Evolutionary conservation across 2,888 invertebrate genomes (phyloP), one percentile per base, ranked within the genome.

Genomic region (Muschampia plurimacula): DNA sequence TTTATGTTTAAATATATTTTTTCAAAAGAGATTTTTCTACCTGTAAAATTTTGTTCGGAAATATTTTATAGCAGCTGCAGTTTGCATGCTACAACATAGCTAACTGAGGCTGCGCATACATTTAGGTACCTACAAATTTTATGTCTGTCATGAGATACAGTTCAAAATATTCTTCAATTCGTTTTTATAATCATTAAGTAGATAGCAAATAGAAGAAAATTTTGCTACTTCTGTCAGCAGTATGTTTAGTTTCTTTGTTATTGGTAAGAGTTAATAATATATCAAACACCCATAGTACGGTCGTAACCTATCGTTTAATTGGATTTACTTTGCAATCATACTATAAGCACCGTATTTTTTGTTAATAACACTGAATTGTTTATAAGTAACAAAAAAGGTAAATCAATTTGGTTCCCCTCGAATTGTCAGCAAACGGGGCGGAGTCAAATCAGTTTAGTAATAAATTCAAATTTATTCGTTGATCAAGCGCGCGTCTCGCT

Each of bases 391-490:
- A 73, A 75, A 73, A 72, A 80, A 78, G 70, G 62, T 85, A 90
- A 93, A 88, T 88, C 92, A 91, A 94, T 93, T 92, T 89, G 79
- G 79, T 86, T 89, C 92, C 93, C 93, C 92, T 88, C 83, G 83
- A 85, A 85, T 86, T 86, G 88, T 83, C 83, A 85, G 83, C 81
- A 79, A 83, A 82, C 82, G 83, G 86, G 89, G 90, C 88, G 89
- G 84, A 79, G 82, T 77, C 84, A 79, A 89, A 89, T 91, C 91
- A 87, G 85, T 88, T 88, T 82, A 87, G 87, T 93, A 93, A 93
- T 91, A 89, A 86, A 94, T 94, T 93, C 92, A 93, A 93, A 94
- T 94, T 92, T 93, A 94, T 94, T 94, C 94, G 89, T 86, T 87
- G 92, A 93, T 93, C 91, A 86, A 87, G 83, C 86, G 85, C 86